phyloP scores from a whole-genome alignment of 2,888 invertebrate species.

The Cyclophora albipunctata region DNA sequence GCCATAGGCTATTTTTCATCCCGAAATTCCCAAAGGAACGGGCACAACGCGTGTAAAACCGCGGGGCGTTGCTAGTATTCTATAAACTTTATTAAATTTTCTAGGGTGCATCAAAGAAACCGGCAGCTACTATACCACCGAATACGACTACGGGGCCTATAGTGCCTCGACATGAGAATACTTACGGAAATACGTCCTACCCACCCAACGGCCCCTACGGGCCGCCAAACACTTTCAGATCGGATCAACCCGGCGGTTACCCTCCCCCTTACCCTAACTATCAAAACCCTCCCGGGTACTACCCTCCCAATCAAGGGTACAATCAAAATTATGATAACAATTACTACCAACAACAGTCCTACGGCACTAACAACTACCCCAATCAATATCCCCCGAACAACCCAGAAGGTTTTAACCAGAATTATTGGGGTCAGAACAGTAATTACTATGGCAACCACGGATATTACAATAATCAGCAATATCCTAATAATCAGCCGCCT shows the following conservation, averaged over 20 bases:
- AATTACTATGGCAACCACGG: slow-evolving; percentile 56
- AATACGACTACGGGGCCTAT: slow-evolving; percentile 46
- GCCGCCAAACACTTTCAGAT: slow-evolving; percentile 37
- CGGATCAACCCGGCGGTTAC: slow-evolving; percentile 47
- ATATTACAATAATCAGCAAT: slow-evolving; percentile 62
- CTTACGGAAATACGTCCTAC: slow-evolving; percentile 39
- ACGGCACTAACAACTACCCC: slow-evolving; percentile 50
- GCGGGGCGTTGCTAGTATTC: too few relatives aligned
- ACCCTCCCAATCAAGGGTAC: slow-evolving; percentile 68
- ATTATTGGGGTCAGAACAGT: slow-evolving; percentile 55
- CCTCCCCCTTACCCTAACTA: slow-evolving; percentile 63
- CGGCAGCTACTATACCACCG: slow-evolving; percentile 69
- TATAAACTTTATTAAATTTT: background rate
- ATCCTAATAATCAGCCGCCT: slow-evolving; percentile 48
- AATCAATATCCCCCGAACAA: slow-evolving; percentile 58
- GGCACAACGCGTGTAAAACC: too few relatives aligned
- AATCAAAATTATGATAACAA: slow-evolving; percentile 59
- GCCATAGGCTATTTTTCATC: too few relatives aligned
- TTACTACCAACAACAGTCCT: slow-evolving; percentile 58
- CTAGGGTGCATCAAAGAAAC: slow-evolving; percentile 63
- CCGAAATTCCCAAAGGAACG: too few relatives aligned
- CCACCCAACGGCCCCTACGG: slow-evolving; percentile 55
- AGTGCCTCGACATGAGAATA: slow-evolving; percentile 34
- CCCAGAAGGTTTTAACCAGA: slow-evolving; percentile 56
- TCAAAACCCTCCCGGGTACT: slow-evolving; percentile 53